Base-by-base conservation (phyloP, 1,140 invertebrate species). In the Ctenoplectra terminalis region DNA sequence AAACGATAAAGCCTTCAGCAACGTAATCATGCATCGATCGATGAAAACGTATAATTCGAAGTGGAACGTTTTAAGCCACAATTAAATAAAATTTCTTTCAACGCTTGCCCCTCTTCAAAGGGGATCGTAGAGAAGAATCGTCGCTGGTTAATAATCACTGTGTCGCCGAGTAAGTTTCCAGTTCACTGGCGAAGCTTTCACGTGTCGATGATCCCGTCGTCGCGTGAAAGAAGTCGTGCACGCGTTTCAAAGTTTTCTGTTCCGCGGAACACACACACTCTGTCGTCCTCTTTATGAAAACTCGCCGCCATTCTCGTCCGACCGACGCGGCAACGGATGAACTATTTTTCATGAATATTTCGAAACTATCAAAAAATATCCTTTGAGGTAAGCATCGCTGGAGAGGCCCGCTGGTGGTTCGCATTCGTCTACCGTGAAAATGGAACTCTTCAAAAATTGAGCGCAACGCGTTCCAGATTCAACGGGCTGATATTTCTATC, bases 371-470 rank as follows among this genome's bases (percentile, higher is more conserved):
- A 69, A 69, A 77, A 77, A 77, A 69, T 77, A 56, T 54, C 50
- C 63, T 77, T 77, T 67, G 64, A 77, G 64, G 50, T 58, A 34
- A 69, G 48, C 61, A 66, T 76, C 74, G 61, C 20, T 60, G n/a
- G 71, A 29, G 37, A 76, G 63, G 67, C 17, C 31, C 48, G 67
- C 67, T 31, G 46, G 26, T 54, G 74, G 48, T 43, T 66, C 31
- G 60, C 37, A 69, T 56, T 67, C 50, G 64, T 11, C 26, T 56
- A 58, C 29, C 29, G 63, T 29, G 48, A 58, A 77, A 69, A 66
- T 67, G 50, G 74, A 56, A 69, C 63, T 46, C 63, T 69, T 77
- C 74, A 69, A 77, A 77, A 77, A 69, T 69, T 77, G 50, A 46
- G 63, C 50, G 74, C 20, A 34, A 54, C 48, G 48, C 48, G 61